Conservation (phyloP, 2,113 vertebrate genomes). For the Paramisgurnus dabryanus region DNA sequence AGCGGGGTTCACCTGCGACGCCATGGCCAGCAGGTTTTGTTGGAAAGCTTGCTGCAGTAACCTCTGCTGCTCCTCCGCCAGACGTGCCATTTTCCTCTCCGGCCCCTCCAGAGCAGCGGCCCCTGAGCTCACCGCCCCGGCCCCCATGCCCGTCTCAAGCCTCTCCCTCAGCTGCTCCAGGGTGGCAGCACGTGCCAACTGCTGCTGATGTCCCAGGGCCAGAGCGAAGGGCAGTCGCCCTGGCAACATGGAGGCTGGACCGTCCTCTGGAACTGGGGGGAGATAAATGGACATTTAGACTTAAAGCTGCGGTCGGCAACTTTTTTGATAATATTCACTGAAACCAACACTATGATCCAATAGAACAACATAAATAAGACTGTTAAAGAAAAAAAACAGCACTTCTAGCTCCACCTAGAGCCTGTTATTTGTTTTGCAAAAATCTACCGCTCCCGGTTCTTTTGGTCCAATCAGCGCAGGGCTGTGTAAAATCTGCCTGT, state of each 20-base stretch:
- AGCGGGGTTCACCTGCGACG: slow-evolving; percentile 87
- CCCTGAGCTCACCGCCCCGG: slow-evolving; percentile 7
- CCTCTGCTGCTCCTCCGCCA: slow-evolving; percentile 90
- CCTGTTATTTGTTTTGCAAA: too few relatives aligned
- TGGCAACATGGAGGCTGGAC: slow-evolving; percentile 70
- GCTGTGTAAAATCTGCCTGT: too few relatives aligned
- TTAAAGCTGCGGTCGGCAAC: too few relatives aligned
- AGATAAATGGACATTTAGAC: not conserved
- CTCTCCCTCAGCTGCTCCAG: slow-evolving; percentile 91
- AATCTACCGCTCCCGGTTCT: too few relatives aligned
- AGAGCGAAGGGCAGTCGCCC: slow-evolving; percentile 81
- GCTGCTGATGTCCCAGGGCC: slow-evolving; percentile 80
- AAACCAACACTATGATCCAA: too few relatives aligned
- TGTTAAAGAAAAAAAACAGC: too few relatives aligned
- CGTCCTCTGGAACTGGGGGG: slow-evolving; percentile 63
- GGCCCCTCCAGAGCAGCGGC: slow-evolving; percentile 71
- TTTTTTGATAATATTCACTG: too few relatives aligned
- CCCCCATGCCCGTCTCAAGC: slow-evolving; percentile 77
- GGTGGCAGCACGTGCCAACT: slow-evolving; percentile 78
- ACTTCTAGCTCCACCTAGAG: too few relatives aligned
- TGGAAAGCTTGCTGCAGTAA: slow-evolving; percentile 93
- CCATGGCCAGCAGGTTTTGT: slow-evolving; percentile 89
- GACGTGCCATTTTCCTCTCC: slow-evolving; percentile 82
- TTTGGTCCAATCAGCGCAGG: too few relatives aligned
- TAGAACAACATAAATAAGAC: too few relatives aligned